Base-by-base conservation (phyloP, 2,797 vertebrate genomes). In the Eospalax fontanierii region DNA sequence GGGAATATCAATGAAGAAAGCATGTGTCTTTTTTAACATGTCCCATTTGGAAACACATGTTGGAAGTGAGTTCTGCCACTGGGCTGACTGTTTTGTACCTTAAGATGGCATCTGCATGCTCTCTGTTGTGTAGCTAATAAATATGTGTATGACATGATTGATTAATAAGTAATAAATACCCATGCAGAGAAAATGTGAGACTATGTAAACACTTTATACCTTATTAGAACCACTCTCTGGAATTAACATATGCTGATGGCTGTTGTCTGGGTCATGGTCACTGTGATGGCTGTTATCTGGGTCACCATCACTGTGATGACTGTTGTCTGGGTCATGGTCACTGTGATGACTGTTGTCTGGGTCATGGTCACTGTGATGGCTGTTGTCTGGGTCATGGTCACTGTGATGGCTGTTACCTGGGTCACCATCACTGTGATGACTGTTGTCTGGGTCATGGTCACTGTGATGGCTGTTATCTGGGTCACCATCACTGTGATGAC, bases 31-130 rank as follows among this genome's bases (percentile, higher is more conserved):
- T 75, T 19, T 21, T 12, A n/a, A 14, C 0, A 2, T 6, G 0
- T 38, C 33, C 2, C 18, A 4, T 30, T n/a, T 4, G 46, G 40
- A 78, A 38, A 22, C 16, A 0, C 1, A 0, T 6, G 19, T 26
- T 1, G 30, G 63, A 12, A 0, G 54, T 22, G 2, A 6, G n/a
- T 9, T 4, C 61, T 33, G 0, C 4, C 4, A 26, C 2, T 28
- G n/a, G 22, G 11, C 28, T 2, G 0, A 5, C 21, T 30, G 30
- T 16, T 35, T 82, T 26, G 73, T n/a, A n/a, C 6, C 35, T 4
- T 43, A 3, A 35, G 4, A 28, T 43, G 63, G 33, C 30, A 19
- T 40, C 76, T 59, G 21, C 30, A 87, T 61, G 1, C 33, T 70
- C 26, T 73, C 35, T 50, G 21, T 46, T 2, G 0, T 28, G 6